Base-by-base conservation (phyloP, 2,888 invertebrate genomes). In the Euplagia quadripunctaria region DNA sequence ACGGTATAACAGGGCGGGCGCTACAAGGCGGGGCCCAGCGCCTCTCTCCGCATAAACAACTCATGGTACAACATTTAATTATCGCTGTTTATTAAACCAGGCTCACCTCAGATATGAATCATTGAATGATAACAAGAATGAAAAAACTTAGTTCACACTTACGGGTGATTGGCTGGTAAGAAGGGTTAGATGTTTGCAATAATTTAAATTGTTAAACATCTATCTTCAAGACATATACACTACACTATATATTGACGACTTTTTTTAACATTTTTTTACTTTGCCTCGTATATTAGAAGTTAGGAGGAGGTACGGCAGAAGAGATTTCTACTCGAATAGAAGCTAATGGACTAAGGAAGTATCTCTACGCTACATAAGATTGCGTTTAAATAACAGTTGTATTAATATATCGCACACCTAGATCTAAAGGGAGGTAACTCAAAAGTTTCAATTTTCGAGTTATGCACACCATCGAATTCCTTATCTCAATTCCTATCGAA, bases 31-130 rank as follows among this genome's bases (percentile, higher is more conserved):
- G 92, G 83, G 87, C 86, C 82, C 85, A 86, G 88, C 88, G 87
- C 90, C 89, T 89, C 86, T 85, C 88, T 85, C 84, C 82, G 88
- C 92, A 95, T 94, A 95, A 94, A 95, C 95, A 93, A 94, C 92
- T 94, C 95, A 89, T 88, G 87, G 74, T 90, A 94, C 94, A 94
- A 94, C 94, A 94, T 96, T 96, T 95, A 95, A 95, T 95, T 95
- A 96, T 93, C 93, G 90, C 92, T 91, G 92, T 94, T 94, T 94
- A 95, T 95, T 94, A 94, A 94, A 92, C 89, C 91, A 89, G 90
- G 88, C 92, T 91, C 92, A 91, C 91, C 91, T 91, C 85, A 82
- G 93, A 93, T 93, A 92, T 87, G 81, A 86, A 92, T 92, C 92
- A 88, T 84, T 84, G 80, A 85, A 88, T 88, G 91, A 92, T 92